These are phyloP conservation scores for Philopedon plagiatum DNA, from an alignment of 2,888 invertebrate genomes.

Conservation along the genomic window DNA sequence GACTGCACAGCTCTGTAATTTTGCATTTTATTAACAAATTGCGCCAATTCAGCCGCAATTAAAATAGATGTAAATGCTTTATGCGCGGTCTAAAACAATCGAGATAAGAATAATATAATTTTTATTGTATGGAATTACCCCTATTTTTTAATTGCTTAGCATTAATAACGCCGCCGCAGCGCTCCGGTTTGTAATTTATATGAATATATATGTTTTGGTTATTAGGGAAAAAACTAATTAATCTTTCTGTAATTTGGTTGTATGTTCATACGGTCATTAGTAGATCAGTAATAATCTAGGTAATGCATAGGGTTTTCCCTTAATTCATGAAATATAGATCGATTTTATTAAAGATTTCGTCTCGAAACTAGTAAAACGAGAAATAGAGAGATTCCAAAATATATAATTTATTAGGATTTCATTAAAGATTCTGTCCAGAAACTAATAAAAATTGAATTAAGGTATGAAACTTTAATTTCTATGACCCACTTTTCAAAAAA, in stretches of 20 bases:
- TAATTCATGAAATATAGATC: no score
- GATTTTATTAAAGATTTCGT: no score
- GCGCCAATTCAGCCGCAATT: constrained; percentile 49
- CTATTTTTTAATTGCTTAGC: constrained; percentile 40
- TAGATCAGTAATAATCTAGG: no score
- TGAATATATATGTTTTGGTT: constrained; percentile 3
- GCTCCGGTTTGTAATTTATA: constrained; percentile 19
- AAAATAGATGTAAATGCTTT: constrained; percentile 50
- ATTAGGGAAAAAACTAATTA: not conserved
- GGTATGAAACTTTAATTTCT: no score
- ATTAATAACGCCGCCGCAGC: constrained; percentile 14
- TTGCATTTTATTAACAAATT: constrained; percentile 52
- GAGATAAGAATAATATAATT: constrained; percentile 43
- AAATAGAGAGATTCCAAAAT: no score
- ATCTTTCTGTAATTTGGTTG: not conserved
- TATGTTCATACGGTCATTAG: not conserved
- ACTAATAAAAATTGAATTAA: no score
- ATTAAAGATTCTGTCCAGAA: no score
- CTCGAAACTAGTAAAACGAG: no score
- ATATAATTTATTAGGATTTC: no score
- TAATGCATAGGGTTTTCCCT: no score
- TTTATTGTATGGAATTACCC: constrained; percentile 50
- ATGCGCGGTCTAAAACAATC: constrained; percentile 37
- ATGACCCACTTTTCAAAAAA: no score
- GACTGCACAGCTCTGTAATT: constrained; percentile 36